phyloP scores from a whole-genome alignment of 2,888 invertebrate genomes.

The Agrochola lychnidis region DNA sequence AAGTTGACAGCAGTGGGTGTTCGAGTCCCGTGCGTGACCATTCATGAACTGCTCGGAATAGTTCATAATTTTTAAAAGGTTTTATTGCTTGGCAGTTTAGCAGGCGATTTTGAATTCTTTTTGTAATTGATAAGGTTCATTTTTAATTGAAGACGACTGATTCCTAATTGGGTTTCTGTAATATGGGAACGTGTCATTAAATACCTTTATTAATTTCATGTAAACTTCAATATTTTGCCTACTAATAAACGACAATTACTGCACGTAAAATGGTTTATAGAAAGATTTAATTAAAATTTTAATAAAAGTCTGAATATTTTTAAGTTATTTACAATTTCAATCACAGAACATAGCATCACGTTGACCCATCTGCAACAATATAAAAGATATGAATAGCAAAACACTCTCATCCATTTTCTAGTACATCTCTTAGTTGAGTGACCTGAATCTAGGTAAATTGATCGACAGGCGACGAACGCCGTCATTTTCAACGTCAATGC shows the following conservation, averaged over 20 bases:
- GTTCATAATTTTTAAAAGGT: slow-evolving; percentile 28
- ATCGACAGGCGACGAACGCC: slow-evolving; percentile 81
- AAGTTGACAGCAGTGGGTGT: slow-evolving; percentile 62
- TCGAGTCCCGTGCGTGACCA: slow-evolving; percentile 52
- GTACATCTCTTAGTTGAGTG: slow-evolving; percentile 74
- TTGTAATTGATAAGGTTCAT: slow-evolving; percentile 7
- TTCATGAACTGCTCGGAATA: slow-evolving; percentile 28
- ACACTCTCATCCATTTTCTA: slow-evolving; percentile 13
- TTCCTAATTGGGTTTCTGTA: slow-evolving; percentile 27
- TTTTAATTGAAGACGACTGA: slow-evolving; percentile 12
- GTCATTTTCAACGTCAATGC: slow-evolving; percentile 77
- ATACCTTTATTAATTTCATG: background rate
- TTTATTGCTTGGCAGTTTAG: slow-evolving; percentile 12
- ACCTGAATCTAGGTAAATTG: slow-evolving; percentile 85
- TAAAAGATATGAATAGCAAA: slow-evolving; percentile 28
- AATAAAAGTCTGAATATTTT: background rate
- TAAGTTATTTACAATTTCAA: background rate
- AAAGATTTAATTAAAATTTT: background rate
- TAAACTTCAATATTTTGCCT: slow-evolving; percentile 2
- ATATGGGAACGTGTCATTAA: background rate
- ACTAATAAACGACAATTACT: background rate
- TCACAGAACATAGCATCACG: background rate
- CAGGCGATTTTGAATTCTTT: slow-evolving; percentile 26
- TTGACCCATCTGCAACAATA: slow-evolving; percentile 16
- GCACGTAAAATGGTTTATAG: background rate